Percentiles rank a stretch among this genome's conserved stretches.
Conservation (phyloP, 2,113 vertebrate genomes). For the Platichthys flesus region DNA sequence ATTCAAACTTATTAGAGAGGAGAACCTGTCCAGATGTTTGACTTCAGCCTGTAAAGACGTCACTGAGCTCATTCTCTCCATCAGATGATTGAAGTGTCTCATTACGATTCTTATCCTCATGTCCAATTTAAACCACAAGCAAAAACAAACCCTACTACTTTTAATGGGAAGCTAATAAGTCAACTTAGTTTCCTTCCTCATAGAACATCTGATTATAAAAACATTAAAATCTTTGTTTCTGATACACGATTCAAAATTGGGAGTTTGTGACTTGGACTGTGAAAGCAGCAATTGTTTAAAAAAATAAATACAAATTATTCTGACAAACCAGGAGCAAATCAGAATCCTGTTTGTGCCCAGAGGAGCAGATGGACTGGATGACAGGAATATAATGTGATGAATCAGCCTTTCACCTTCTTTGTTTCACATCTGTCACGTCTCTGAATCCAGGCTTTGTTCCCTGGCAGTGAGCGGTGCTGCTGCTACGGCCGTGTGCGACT, state of each 20-base stretch:
- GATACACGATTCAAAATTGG: neutral
- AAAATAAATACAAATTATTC: slow-evolving; percentile 2
- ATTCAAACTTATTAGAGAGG: too few relatives aligned
- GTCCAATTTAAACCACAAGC: neutral
- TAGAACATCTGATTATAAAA: neutral
- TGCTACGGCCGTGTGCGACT: slow-evolving; percentile 14
- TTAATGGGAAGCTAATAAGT: too few relatives aligned
- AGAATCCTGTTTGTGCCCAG: slow-evolving; percentile 26
- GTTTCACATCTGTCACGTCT: slow-evolving; percentile 54
- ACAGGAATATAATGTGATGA: slow-evolving; percentile 44
- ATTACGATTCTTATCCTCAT: too few relatives aligned
- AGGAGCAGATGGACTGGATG: slow-evolving; percentile 50
- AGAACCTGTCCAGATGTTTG: too few relatives aligned
- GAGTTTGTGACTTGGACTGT: neutral
- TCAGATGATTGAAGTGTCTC: too few relatives aligned
- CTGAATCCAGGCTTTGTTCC: slow-evolving; percentile 12
- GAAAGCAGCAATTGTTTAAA: neutral
- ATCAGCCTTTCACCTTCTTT: slow-evolving; percentile 45
- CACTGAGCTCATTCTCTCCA: too few relatives aligned
- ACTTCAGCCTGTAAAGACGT: too few relatives aligned
- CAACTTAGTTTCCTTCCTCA: too few relatives aligned
- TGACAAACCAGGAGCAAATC: slow-evolving; percentile 17
- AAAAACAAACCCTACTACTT: neutral
- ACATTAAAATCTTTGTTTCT: neutral
- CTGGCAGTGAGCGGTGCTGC: slow-evolving; percentile 15